Evolutionary conservation across 2,888 invertebrate species (phyloP).

Genomic region (Geotrupes spiniger): DNA sequence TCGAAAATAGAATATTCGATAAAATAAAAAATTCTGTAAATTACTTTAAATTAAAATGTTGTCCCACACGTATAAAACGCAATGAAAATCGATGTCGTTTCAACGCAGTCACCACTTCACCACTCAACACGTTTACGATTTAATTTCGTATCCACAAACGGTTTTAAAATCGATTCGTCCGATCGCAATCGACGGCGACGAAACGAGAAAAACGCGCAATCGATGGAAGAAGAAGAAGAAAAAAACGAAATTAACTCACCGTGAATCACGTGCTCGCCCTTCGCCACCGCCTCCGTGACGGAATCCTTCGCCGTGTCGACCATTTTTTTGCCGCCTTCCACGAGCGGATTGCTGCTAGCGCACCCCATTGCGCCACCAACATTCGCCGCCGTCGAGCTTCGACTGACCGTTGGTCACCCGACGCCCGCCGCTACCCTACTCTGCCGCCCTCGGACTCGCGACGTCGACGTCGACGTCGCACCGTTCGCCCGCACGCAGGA

Average conservation of each 20-base stretch:
- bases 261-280: slow-evolving; percentile 42
- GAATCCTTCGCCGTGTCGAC: slow-evolving; percentile 44
- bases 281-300: slow-evolving; percentile 39
- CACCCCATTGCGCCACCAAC: slow-evolving; percentile 43
- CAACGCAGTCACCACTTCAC: too few species aligned
- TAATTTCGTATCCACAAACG: too few species aligned
- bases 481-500: neutral
- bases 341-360: slow-evolving; percentile 48
- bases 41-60: too few species aligned
- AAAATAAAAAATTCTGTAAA: too few species aligned
- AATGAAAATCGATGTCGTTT: too few species aligned
- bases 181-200: too few species aligned
- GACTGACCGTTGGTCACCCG: slow-evolving; percentile 17
- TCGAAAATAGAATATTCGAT: too few species aligned
- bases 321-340: slow-evolving; percentile 43
- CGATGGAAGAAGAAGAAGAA: too few species aligned
- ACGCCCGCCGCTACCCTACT: neutral
- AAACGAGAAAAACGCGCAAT: too few species aligned
- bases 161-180: too few species aligned
- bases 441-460: neutral
- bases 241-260: slow-evolving; percentile 33
- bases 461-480: neutral
- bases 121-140: too few species aligned
- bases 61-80: too few species aligned
- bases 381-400: slow-evolving; percentile 9